Conservation (phyloP, 2,888 invertebrate species). For the Leucoptera coffeella region DNA sequence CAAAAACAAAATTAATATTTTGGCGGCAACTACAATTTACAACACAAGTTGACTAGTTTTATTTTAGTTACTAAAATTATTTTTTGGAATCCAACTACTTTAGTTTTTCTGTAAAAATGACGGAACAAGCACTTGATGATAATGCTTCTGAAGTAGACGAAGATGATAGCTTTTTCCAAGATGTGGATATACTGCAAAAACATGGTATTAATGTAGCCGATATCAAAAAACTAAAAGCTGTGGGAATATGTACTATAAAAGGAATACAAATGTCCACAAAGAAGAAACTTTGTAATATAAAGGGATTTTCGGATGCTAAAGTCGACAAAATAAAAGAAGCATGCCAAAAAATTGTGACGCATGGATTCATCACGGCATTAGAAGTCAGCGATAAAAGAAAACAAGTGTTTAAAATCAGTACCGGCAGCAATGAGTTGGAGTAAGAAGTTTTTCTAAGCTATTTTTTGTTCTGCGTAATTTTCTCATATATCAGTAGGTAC, state of each 20-base stretch:
- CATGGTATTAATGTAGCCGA: constrained; percentile 65
- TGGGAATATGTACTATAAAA: constrained; percentile 75
- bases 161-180: constrained; percentile 67
- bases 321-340: constrained; percentile 77
- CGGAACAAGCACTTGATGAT: constrained; percentile 33
- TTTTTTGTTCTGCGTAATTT: too few species aligned
- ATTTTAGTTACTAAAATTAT: too few species aligned
- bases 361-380: constrained; percentile 67
- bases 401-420: constrained; percentile 64
- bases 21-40: too few species aligned
- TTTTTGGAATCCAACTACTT: too few species aligned
- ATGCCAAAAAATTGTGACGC: constrained; percentile 57
- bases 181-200: constrained; percentile 61
- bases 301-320: constrained; percentile 72
- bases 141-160: constrained; percentile 50
- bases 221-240: constrained; percentile 68
- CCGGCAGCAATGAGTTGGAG: constrained; percentile 65
- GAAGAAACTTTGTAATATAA: constrained; percentile 64
- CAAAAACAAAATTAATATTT: too few species aligned
- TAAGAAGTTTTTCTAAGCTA: too few species aligned
- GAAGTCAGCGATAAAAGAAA: constrained; percentile 68
- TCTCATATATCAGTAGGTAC: constrained; percentile 1
- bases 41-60: too few species aligned
- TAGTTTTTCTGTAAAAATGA: too few species aligned
- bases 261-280: constrained; percentile 76